Conservation (phyloP, 1,140 invertebrate genomes). For the Ericerus pela region DNA sequence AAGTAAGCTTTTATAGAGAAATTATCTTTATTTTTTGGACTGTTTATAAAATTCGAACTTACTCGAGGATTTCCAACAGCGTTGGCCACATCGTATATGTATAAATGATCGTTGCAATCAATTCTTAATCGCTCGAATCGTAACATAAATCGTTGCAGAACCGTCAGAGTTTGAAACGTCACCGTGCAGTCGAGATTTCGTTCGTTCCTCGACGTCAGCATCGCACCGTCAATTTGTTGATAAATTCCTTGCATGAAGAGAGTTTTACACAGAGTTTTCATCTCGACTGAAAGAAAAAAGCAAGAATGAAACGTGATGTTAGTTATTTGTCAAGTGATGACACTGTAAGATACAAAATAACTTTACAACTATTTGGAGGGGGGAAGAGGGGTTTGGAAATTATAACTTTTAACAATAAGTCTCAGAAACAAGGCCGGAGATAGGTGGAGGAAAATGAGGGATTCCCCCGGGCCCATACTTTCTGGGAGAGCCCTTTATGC, state of each 20-base stretch:
- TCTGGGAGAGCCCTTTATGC: no score
- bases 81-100: constrained; percentile 82
- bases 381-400: neutral
- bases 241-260: constrained; percentile 72
- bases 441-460: neutral
- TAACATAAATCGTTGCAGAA: constrained; percentile 82
- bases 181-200: constrained; percentile 76
- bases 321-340: neutral
- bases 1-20: no score
- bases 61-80: constrained; percentile 75
- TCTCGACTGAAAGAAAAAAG: constrained; percentile 52
- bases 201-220: constrained; percentile 74
- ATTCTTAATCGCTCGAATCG: constrained; percentile 64
- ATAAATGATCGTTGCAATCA: constrained; percentile 86
- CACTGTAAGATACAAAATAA: neutral
- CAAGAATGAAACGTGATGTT: neutral
- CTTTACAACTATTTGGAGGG: neutral
- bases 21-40: no score
- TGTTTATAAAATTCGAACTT: no score
- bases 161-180: constrained; percentile 84
- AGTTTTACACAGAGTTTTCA: constrained; percentile 70
- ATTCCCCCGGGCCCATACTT: neutral
- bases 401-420: neutral
- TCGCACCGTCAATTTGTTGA: constrained; percentile 77
- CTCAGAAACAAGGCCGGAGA: neutral